These are phyloP conservation scores for Charaxes varanes DNA, from an alignment of 1,140 invertebrate genomes.

Conservation along the genomic window DNA sequence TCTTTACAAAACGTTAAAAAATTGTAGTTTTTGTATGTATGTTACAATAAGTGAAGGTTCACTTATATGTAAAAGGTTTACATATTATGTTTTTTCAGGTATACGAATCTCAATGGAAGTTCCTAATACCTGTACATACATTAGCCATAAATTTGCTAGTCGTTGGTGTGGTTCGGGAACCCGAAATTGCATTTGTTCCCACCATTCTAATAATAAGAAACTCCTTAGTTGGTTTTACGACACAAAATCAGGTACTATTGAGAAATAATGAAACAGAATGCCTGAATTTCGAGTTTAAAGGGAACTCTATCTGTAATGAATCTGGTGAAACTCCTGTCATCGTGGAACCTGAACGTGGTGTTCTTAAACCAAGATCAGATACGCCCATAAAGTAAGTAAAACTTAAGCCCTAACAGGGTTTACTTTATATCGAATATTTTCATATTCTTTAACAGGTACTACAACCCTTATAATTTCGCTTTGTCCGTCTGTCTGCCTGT, in stretches of 20 bases:
- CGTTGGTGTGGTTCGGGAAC: slow-evolving; percentile 53
- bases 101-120: slow-evolving; percentile 62
- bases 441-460: too few species aligned
- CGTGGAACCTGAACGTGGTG: slow-evolving; percentile 44
- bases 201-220: slow-evolving; percentile 54
- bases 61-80: too few species aligned
- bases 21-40: too few species aligned
- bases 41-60: too few species aligned
- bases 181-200: slow-evolving; percentile 53
- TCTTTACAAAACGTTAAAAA: too few species aligned
- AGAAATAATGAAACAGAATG: slow-evolving; percentile 52
- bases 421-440: too few species aligned
- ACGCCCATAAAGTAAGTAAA: slow-evolving; percentile 49
- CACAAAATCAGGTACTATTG: slow-evolving; percentile 37
- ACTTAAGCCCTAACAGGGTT: too few species aligned
- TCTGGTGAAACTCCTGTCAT: slow-evolving; percentile 53
- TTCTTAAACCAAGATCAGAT: slow-evolving; percentile 47
- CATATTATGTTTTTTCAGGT: slow-evolving; percentile 32
- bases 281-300: slow-evolving; percentile 59
- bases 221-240: slow-evolving; percentile 54
- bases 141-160: slow-evolving; percentile 46
- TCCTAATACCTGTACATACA: slow-evolving; percentile 38
- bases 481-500: too few species aligned
- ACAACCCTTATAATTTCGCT: too few species aligned
- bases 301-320: slow-evolving; percentile 58